Conservation (phyloP, 92 coral and sea anemone genomes). For the Phenganax subtilis region DNA sequence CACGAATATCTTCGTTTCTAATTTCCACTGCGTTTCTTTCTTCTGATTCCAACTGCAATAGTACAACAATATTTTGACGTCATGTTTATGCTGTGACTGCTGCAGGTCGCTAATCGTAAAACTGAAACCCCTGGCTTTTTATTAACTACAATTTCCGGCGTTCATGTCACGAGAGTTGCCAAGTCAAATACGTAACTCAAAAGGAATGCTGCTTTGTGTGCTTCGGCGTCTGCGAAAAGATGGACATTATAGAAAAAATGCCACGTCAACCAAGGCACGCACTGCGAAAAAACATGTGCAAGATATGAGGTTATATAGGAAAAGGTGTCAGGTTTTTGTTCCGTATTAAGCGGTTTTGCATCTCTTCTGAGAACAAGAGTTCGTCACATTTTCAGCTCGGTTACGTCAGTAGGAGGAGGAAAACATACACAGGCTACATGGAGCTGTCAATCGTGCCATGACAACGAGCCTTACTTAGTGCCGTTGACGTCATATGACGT, state of each 20-base stretch:
- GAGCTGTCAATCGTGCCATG: slow-evolving; percentile 36
- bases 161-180: background rate
- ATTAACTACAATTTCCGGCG: background rate
- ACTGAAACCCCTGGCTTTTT: background rate
- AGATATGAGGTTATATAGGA: background rate
- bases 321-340: slow-evolving; percentile 12
- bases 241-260: background rate
- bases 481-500: slow-evolving; percentile 47
- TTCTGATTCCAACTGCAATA: no score
- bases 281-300: background rate
- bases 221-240: background rate
- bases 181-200: background rate
- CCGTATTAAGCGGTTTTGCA: background rate
- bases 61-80: background rate
- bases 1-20: no score
- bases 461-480: slow-evolving; percentile 39
- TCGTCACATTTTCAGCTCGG: slow-evolving; percentile 30
- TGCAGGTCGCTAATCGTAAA: background rate
- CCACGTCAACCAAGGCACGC: background rate
- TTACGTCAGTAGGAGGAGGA: slow-evolving; percentile 42
- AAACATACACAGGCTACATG: background rate
- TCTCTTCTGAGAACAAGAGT: slow-evolving; percentile 18
- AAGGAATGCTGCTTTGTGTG: background rate
- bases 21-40: no score
- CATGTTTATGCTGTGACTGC: no score